Conservation (phyloP, 2,888 invertebrate species). For the Chaitophorus viminalis region DNA sequence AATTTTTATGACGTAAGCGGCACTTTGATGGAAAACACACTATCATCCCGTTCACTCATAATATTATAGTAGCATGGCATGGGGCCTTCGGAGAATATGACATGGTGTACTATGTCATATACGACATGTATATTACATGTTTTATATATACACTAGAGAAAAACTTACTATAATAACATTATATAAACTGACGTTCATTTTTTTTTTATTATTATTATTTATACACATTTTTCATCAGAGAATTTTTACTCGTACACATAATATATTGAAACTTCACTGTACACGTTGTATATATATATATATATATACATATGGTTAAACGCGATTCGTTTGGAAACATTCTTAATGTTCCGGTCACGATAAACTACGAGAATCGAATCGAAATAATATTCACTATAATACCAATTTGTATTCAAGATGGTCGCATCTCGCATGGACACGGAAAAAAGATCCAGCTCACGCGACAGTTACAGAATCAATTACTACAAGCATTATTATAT, state of each 20-base stretch:
- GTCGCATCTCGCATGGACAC: neutral
- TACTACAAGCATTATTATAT: neutral
- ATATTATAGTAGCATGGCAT: neutral
- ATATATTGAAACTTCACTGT: neutral
- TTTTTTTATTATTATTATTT: too few species aligned
- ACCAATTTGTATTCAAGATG: neutral
- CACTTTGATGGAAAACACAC: neutral
- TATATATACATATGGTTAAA: too few species aligned
- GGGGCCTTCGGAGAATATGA: neutral
- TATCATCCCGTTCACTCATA: neutral
- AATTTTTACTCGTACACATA: neutral
- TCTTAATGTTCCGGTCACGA: neutral
- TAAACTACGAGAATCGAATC: slow-evolving; percentile 4
- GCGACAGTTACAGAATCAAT: neutral
- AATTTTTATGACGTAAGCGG: slow-evolving; percentile 1
- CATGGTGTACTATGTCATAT: too few species aligned
- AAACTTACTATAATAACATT: too few species aligned
- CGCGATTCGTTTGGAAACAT: slow-evolving; percentile 1
- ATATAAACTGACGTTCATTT: too few species aligned
- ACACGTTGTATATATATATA: too few species aligned
- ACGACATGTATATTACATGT: too few species aligned
- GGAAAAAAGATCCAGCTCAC: neutral
- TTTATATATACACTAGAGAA: too few species aligned
- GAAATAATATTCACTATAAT: slow-evolving; percentile 10
- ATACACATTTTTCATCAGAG: too few species aligned